Conservation (phyloP, 2,797 vertebrate species). For the Tamandua tetradactyla region DNA sequence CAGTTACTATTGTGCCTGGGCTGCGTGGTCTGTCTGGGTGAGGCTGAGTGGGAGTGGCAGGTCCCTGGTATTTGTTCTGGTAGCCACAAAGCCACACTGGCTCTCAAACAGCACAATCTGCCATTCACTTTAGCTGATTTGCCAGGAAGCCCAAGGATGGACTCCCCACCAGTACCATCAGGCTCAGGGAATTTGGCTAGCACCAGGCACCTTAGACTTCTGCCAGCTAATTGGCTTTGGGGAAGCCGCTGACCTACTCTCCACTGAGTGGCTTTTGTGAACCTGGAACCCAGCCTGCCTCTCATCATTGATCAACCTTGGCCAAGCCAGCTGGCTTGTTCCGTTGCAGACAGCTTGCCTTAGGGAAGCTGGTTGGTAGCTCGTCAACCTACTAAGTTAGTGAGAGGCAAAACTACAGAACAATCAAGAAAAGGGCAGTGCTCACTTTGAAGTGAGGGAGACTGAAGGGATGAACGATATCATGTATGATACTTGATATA, state of each 20-base stretch:
- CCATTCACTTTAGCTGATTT: slow-evolving; percentile 61
- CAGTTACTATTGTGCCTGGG: rapidly evolving
- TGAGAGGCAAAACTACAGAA: slow-evolving; percentile 12
- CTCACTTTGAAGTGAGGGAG: neutral
- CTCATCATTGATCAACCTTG: slow-evolving; percentile 82
- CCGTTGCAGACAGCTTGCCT: slow-evolving; percentile 81
- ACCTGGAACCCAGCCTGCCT: slow-evolving; percentile 79
- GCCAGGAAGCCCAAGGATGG: slow-evolving; percentile 75
- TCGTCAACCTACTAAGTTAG: slow-evolving; percentile 68
- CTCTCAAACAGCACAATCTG: slow-evolving; percentile 72
- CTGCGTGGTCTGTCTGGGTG: neutral
- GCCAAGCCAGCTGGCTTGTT: slow-evolving; percentile 81
- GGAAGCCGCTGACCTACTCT: slow-evolving; percentile 82
- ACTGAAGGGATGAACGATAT: neutral
- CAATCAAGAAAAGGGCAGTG: neutral
- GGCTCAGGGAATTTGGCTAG: slow-evolving; percentile 80
- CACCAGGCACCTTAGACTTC: slow-evolving; percentile 66
- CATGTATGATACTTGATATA: neutral
- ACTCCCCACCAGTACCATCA: slow-evolving; percentile 78
- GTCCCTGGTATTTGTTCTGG: neutral
- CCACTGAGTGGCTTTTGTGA: slow-evolving; percentile 76
- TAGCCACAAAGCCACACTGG: slow-evolving; percentile 44
- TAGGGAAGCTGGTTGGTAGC: slow-evolving; percentile 75
- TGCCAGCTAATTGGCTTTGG: slow-evolving; percentile 82
- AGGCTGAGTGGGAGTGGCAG: neutral